These are phyloP conservation scores for Smithornis capensis DNA, from an alignment of 2,113 vertebrate species.

Conservation along the genomic window DNA sequence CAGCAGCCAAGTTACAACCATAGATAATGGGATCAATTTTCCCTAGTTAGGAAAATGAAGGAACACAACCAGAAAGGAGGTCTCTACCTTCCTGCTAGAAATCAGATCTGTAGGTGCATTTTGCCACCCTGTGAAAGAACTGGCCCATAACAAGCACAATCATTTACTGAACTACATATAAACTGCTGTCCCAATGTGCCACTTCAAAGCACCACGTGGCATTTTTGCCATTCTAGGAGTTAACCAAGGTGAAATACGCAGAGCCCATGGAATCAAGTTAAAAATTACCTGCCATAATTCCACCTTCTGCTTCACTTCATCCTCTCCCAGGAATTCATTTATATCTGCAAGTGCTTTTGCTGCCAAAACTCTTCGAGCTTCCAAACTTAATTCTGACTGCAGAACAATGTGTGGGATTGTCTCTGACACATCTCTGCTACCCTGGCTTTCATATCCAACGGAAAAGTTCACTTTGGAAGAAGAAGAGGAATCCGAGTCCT, in stretches of 20 bases:
- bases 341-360: constrained; percentile 86
- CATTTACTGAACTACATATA: background rate
- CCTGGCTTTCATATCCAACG: constrained; percentile 23
- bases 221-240: background rate
- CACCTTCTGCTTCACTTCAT: constrained; percentile 79
- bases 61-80: background rate
- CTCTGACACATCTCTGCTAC: constrained; percentile 42
- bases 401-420: constrained; percentile 69
- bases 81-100: background rate
- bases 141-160: background rate
- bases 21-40: background rate
- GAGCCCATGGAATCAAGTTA: background rate
- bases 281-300: constrained; percentile 89
- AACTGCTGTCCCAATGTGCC: background rate
- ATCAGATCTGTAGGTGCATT: background rate
- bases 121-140: background rate
- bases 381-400: constrained; percentile 78
- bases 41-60: background rate
- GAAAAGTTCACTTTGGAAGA: constrained; percentile 54
- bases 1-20: background rate
- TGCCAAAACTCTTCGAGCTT: constrained; percentile 81
- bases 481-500: constrained; percentile 31
- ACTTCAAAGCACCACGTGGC: background rate
- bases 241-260: background rate
- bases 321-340: constrained; percentile 74